Evolutionary conservation across 1,140 invertebrate genomes (phyloP).

Genomic region (Dendrolimus kikuchii): DNA sequence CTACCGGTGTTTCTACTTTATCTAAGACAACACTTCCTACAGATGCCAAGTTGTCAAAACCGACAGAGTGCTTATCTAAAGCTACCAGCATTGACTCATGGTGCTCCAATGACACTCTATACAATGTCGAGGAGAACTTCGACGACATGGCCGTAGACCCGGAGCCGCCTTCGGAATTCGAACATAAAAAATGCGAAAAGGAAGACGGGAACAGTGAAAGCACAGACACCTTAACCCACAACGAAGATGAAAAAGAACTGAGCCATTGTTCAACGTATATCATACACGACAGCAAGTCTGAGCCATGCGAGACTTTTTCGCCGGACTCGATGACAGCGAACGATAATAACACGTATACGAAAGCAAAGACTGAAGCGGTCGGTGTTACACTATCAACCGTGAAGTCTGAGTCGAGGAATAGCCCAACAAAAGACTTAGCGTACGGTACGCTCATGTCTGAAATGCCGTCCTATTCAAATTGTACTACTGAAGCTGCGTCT

Average conservation of each 20-base stretch:
- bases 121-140: conserved; percentile 74
- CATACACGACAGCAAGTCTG: conserved; percentile 58
- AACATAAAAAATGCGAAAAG: conserved; percentile 12
- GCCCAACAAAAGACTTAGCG: conserved; percentile 57
- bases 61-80: conserved; percentile 67
- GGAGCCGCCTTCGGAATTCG: conserved; percentile 38
- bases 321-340: conserved; percentile 59
- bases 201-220: conserved; percentile 52
- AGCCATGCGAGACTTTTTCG: conserved; percentile 51
- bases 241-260: conserved; percentile 52
- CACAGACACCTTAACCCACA: conserved; percentile 50
- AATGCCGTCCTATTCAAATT: conserved; percentile 53
- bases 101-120: conserved; percentile 76
- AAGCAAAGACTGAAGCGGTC: conserved; percentile 39
- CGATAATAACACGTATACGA: conserved; percentile 55
- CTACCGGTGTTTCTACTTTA: conserved; percentile 50
- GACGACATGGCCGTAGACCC: conserved; percentile 63
- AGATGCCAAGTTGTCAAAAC: conserved; percentile 59
- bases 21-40: conserved; percentile 61
- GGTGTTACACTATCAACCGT: conserved; percentile 31
- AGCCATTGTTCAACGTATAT: conserved; percentile 62
- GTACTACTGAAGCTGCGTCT: conserved; percentile 49
- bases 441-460: conserved; percentile 56
- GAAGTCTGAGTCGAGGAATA: conserved; percentile 50
- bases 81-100: conserved; percentile 75